These are phyloP conservation scores for Podargus strigoides DNA, from an alignment of 2,797 vertebrate species.

Conservation along the genomic window DNA sequence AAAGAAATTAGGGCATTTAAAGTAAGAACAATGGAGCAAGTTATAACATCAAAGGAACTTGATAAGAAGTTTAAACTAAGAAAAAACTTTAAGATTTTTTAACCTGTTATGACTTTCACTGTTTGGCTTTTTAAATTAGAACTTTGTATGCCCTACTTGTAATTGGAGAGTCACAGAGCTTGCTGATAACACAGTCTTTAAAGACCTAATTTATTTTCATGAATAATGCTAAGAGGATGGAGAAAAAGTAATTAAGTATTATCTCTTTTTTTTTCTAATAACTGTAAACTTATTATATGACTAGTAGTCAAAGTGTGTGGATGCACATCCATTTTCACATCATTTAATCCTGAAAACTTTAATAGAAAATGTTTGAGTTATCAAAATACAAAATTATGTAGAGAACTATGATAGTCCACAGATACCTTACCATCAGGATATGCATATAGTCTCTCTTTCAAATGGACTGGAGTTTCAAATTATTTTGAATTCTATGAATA, in stretches of 20 bases:
- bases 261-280: conserved; percentile 63
- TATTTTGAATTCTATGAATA: not conserved
- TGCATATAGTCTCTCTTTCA: not conserved
- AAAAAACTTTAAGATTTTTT: not conserved
- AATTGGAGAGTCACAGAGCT: conserved; percentile 40
- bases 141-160: conserved; percentile 22
- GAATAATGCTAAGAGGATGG: conserved; percentile 44
- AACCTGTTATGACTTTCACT: not conserved
- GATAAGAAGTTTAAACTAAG: not conserved
- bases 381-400: conserved; percentile 28
- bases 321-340: conserved; percentile 34
- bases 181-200: conserved; percentile 52
- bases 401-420: not conserved
- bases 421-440: not conserved
- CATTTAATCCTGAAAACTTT: not conserved
- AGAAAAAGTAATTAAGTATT: conserved; percentile 69
- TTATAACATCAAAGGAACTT: not conserved
- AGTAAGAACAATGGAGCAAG: not conserved
- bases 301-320: conserved; percentile 32
- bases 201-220: conserved; percentile 71
- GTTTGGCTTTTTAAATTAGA: conserved; percentile 19
- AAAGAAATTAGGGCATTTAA: not conserved
- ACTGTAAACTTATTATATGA: conserved; percentile 57
- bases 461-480: not conserved
- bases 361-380: conserved; percentile 28